Conservation (phyloP, 2,888 invertebrate genomes). For the Nomada fabriciana region DNA sequence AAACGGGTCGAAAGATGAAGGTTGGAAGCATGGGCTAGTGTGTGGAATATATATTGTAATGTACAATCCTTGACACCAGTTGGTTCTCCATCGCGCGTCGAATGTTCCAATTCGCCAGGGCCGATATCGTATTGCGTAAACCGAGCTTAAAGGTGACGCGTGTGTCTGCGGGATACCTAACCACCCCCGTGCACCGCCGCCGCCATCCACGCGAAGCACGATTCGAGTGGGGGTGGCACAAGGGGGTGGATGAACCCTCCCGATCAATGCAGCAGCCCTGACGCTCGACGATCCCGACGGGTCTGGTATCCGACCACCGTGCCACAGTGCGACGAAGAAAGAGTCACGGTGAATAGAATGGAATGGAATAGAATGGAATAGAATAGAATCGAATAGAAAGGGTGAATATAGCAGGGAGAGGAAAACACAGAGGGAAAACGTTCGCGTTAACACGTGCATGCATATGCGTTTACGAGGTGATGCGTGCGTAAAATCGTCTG, state of each 20-base stretch:
- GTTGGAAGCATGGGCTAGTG: not conserved
- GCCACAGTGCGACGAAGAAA: slow-evolving; percentile 30
- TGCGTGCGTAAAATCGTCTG: slow-evolving; percentile 44
- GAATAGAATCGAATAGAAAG: not conserved
- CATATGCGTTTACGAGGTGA: slow-evolving; percentile 53
- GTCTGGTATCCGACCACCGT: slow-evolving; percentile 51
- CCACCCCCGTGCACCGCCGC: slow-evolving; percentile 29
- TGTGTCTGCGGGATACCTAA: slow-evolving; percentile 56
- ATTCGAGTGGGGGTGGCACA: slow-evolving; percentile 45
- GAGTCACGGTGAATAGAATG: not conserved
- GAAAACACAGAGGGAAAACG: slow-evolving; percentile 11
- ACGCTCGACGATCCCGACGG: slow-evolving; percentile 76
- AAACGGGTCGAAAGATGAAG: not conserved
- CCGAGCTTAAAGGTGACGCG: slow-evolving; percentile 63
- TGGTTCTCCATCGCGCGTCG: slow-evolving; percentile 15
- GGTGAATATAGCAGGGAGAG: not conserved
- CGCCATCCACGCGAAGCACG: slow-evolving; percentile 47
- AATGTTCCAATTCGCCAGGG: slow-evolving; percentile 9
- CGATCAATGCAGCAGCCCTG: slow-evolving; percentile 81
- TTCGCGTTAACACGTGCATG: slow-evolving; percentile 51
- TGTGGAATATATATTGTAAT: too few relatives aligned
- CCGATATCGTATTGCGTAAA: slow-evolving; percentile 54
- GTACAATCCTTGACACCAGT: slow-evolving; percentile 10
- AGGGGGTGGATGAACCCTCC: slow-evolving; percentile 72
- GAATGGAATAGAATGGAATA: not conserved